phyloP scores from a whole-genome alignment of 2,113 vertebrate genomes.

The Cariama cristata region DNA sequence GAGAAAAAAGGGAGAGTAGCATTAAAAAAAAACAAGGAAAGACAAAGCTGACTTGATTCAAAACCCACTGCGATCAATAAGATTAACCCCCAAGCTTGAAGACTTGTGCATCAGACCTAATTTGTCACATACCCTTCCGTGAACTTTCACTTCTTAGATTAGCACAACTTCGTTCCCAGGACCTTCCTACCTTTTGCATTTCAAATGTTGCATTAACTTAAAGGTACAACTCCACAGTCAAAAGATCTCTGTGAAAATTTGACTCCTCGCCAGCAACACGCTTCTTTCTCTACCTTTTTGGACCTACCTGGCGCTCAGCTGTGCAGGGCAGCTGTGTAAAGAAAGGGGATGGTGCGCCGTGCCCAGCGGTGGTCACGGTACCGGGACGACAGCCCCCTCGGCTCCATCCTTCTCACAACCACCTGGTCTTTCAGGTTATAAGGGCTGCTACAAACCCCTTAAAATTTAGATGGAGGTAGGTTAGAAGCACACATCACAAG shows the following conservation, averaged over 20 bases:
- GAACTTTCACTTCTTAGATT: not conserved
- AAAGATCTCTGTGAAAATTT: not conserved
- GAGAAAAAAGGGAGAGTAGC: not conserved
- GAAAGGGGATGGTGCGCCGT: rapidly evolving
- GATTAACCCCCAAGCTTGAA: not conserved
- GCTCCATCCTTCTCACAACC: not conserved
- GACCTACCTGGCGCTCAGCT: not conserved
- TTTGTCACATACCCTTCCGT: not conserved
- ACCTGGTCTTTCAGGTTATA: not conserved
- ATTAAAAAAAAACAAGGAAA: not conserved
- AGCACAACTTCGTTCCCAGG: not conserved
- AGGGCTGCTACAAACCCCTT: not conserved
- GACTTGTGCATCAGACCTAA: not conserved
- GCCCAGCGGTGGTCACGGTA: not conserved
- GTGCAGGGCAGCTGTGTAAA: not conserved
- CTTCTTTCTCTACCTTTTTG: rapidly evolving
- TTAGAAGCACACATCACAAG: not conserved
- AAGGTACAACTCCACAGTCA: not conserved
- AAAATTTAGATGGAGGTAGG: not conserved
- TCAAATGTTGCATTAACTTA: not conserved
- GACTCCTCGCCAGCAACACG: not conserved
- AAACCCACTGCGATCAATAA: not conserved
- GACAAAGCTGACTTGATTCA: not conserved
- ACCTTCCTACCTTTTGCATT: not conserved
- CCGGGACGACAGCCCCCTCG: rapidly evolving